A percentile compares a stretch with the other conserved stretches of the same genome.
phyloP scores from a whole-genome alignment of 1,140 invertebrate genomes.

The Sarcophaga bullata region DNA sequence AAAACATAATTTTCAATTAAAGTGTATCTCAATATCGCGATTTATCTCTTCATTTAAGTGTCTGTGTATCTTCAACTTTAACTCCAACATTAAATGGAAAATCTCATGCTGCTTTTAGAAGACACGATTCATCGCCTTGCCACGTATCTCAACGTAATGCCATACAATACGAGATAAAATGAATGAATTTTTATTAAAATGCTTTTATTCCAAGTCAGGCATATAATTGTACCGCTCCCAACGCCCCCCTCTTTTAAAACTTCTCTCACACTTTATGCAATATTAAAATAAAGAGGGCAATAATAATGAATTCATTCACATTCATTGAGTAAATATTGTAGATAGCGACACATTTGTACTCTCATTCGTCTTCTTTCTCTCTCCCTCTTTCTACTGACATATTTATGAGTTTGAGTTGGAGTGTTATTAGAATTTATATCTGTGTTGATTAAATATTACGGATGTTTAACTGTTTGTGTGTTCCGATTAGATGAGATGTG shows the following conservation, averaged over 20 bases:
- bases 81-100: neutral
- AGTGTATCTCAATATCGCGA: neutral
- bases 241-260: neutral
- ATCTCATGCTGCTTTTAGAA: neutral
- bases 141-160: neutral
- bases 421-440: slow-evolving; percentile 22
- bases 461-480: slow-evolving; percentile 1
- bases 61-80: neutral
- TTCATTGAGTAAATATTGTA: neutral
- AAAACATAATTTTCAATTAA: neutral
- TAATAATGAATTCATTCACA: neutral
- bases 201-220: neutral
- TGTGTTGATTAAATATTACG: slow-evolving; percentile 14
- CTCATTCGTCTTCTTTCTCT: neutral
- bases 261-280: neutral
- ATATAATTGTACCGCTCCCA: neutral
- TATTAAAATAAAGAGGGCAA: neutral
- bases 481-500: neutral
- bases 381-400: slow-evolving; percentile 14
- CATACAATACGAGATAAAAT: neutral
- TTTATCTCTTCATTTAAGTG: neutral
- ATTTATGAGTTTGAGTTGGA: slow-evolving; percentile 10
- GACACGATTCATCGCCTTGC: neutral
- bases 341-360: neutral
- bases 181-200: slow-evolving; percentile 1